A percentile compares a stretch with the other conserved stretches of the same genome.
Conservation (phyloP, 2,113 vertebrate genomes). For the Felis chaus region DNA sequence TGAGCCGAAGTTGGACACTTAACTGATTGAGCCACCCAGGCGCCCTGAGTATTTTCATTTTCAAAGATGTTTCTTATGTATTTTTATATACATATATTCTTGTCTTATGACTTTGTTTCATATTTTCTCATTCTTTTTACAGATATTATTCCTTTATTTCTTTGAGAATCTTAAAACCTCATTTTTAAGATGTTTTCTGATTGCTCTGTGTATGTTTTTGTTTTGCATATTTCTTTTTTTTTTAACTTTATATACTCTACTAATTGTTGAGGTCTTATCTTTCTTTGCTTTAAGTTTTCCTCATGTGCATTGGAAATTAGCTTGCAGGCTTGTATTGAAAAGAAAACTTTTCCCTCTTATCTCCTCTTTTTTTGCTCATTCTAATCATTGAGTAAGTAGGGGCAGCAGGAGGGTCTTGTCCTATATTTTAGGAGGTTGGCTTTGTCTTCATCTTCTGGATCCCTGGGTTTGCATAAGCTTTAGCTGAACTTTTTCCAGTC, state of each 20-base stretch:
- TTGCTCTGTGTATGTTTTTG: not conserved
- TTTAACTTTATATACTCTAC: not conserved
- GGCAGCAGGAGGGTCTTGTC: not conserved
- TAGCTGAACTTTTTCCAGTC: not conserved
- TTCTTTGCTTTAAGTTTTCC: not conserved
- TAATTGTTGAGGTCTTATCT: not conserved
- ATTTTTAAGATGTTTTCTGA: slow-evolving; percentile 25
- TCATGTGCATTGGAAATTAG: slow-evolving; percentile 31
- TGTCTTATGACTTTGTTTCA: not conserved
- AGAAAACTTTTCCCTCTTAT: not conserved
- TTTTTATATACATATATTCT: not conserved
- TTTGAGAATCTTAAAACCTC: not conserved
- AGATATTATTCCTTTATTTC: not conserved
- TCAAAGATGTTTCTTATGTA: not conserved
- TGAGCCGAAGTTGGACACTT: too few relatives aligned
- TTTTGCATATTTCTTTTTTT: not conserved
- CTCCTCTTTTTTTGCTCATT: not conserved
- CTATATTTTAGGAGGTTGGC: not conserved
- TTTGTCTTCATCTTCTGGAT: not conserved
- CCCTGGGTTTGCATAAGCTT: not conserved
- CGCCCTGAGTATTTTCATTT: slow-evolving; percentile 7
- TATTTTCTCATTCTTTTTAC: not conserved
- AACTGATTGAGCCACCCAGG: too few relatives aligned
- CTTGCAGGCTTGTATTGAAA: not conserved
- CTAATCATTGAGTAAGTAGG: not conserved